phyloP scores from a whole-genome alignment of 1,140 invertebrate genomes.

The Ips nitidus region DNA sequence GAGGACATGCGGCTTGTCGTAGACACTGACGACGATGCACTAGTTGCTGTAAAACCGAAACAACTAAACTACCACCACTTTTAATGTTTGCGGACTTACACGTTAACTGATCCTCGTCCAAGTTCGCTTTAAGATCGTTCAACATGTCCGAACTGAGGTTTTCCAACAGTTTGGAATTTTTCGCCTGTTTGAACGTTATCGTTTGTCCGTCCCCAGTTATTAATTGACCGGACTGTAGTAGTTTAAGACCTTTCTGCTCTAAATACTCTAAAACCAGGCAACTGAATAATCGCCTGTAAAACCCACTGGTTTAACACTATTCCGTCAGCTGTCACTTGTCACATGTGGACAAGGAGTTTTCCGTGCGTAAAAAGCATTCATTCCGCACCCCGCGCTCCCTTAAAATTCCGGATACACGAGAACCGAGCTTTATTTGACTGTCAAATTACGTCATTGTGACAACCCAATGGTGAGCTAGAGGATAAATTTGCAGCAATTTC shows the following conservation, averaged over 20 bases:
- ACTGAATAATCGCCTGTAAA: too few relatives aligned
- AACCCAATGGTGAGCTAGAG: background rate
- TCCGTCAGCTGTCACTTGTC: too few relatives aligned
- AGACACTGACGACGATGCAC: constrained; percentile 14
- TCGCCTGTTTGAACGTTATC: constrained; percentile 37
- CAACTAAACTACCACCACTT: background rate
- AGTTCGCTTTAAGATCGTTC: constrained; percentile 15
- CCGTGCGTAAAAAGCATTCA: too few relatives aligned
- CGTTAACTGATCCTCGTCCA: background rate
- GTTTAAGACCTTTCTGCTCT: constrained; percentile 33
- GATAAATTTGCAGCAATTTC: background rate
- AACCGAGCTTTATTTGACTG: too few relatives aligned
- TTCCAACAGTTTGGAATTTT: constrained; percentile 36
- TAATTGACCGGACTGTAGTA: constrained; percentile 33
- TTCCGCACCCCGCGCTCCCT: too few relatives aligned
- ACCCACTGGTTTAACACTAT: too few relatives aligned
- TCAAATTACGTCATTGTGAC: too few relatives aligned
- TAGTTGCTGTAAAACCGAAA: background rate
- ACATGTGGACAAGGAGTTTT: too few relatives aligned
- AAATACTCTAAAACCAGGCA: constrained; percentile 14
- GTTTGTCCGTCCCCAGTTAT: constrained; percentile 30
- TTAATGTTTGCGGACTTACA: background rate
- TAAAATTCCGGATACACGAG: too few relatives aligned
- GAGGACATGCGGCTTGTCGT: constrained; percentile 40
- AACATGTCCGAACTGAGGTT: constrained; percentile 21